Conservation (phyloP, 2,113 vertebrate species). For the Rousettus leschenaultii region DNA sequence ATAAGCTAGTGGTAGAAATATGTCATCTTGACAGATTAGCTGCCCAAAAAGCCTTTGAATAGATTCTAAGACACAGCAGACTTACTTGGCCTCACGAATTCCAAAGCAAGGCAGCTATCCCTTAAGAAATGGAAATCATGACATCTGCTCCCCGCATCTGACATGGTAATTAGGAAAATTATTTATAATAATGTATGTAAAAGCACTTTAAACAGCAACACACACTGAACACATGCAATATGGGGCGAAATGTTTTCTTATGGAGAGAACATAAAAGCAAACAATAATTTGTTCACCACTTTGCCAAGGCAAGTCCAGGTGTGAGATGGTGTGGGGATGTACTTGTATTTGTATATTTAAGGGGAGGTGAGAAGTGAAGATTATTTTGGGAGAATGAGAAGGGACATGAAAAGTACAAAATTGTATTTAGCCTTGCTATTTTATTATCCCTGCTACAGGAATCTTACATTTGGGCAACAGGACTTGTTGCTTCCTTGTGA, state of each 20-base stretch:
- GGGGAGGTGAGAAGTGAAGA: not conserved
- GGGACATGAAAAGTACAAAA: not conserved
- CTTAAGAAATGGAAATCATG: not conserved
- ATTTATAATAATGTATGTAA: not conserved
- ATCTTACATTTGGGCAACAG: not conserved
- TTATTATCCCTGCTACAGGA: not conserved
- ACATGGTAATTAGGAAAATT: not conserved
- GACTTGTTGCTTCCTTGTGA: not conserved
- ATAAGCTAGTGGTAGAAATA: not conserved
- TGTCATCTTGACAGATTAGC: not conserved
- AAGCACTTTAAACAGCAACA: not conserved
- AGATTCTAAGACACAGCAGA: not conserved
- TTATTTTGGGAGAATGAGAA: not conserved
- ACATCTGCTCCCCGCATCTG: not conserved
- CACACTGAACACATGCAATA: not conserved
- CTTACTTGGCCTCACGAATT: not conserved
- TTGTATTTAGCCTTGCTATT: not conserved
- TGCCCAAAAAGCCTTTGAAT: not conserved
- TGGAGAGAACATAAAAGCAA: not conserved
- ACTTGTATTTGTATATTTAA: not conserved
- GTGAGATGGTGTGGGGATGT: not conserved
- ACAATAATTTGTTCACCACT: not conserved
- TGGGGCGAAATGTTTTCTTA: not conserved
- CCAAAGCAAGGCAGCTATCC: not conserved
- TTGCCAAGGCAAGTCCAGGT: not conserved